phyloP scores from a whole-genome alignment of 2,797 vertebrate species.

The Orientallactaga sibirica region DNA sequence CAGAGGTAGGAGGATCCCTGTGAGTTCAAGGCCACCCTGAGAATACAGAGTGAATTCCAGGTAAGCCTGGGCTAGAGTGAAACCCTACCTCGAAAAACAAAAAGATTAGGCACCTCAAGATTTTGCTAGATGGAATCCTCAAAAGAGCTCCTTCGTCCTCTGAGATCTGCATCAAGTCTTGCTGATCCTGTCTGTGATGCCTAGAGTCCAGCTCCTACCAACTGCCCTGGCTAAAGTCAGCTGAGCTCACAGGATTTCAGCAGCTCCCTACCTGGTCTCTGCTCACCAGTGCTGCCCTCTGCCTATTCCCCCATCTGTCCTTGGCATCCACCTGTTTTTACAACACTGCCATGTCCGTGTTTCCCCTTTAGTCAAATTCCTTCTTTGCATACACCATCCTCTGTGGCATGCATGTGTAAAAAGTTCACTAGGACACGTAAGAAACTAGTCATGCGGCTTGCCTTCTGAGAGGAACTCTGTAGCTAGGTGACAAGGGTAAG shows the following conservation, averaged over 20 bases:
- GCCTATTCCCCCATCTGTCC: neutral
- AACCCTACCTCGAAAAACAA: too few relatives aligned
- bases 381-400: neutral
- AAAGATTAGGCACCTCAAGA: conserved; percentile 24
- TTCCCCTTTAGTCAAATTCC: conserved; percentile 9
- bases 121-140: conserved; percentile 26
- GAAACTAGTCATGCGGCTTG: neutral
- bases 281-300: neutral
- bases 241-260: conserved; percentile 23
- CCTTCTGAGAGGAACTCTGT: neutral
- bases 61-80: too few relatives aligned
- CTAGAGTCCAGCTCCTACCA: conserved; percentile 7
- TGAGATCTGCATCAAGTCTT: neutral
- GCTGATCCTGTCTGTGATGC: conserved; percentile 5
- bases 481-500: neutral
- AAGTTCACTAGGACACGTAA: conserved; percentile 12
- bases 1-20: too few relatives aligned
- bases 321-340: neutral
- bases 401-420: conserved; percentile 31
- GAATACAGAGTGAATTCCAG: too few relatives aligned
- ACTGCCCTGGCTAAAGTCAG: neutral
- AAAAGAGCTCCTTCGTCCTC: conserved; percentile 13
- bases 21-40: too few relatives aligned
- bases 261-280: conserved; percentile 3
- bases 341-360: neutral